Conservation (phyloP, 1,140 invertebrate genomes). For the Orchesella cincta region DNA sequence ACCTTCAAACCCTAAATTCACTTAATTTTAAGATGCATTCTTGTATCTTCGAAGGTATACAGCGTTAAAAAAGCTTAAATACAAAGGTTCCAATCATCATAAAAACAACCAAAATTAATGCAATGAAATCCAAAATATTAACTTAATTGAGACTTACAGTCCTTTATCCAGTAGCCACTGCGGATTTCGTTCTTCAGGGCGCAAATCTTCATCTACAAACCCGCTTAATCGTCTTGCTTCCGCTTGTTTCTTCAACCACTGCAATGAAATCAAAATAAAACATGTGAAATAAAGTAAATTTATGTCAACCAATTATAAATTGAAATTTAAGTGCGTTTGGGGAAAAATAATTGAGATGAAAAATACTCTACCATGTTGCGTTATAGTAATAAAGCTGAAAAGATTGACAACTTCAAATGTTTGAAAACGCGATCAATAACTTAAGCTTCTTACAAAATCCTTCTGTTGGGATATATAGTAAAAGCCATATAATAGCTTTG, state of each 20-base stretch:
- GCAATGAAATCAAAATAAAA: conserved; percentile 34
- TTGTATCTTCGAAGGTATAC: too few species aligned
- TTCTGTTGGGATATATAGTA: too few species aligned
- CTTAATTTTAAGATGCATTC: too few species aligned
- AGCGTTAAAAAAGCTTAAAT: too few species aligned
- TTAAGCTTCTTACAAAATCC: neutral
- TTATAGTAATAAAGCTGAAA: neutral
- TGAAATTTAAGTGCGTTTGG: neutral
- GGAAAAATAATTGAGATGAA: neutral
- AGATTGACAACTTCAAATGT: neutral
- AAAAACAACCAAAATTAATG: too few species aligned
- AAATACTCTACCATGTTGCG: neutral
- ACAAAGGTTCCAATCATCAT: too few species aligned
- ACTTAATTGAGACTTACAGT: conserved; percentile 63
- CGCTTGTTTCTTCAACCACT: conserved; percentile 78
- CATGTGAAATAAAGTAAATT: neutral
- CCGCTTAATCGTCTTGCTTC: conserved; percentile 71
- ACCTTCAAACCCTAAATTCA: too few species aligned
- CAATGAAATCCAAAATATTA: too few species aligned
- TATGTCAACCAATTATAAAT: neutral
- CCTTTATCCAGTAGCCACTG: conserved; percentile 80
- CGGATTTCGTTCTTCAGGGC: conserved; percentile 79
- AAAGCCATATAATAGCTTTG: too few species aligned
- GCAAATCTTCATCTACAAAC: conserved; percentile 72
- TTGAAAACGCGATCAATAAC: neutral